Conservation (phyloP, 1,140 invertebrate species). For the Mizuhopecten yessoensis region DNA sequence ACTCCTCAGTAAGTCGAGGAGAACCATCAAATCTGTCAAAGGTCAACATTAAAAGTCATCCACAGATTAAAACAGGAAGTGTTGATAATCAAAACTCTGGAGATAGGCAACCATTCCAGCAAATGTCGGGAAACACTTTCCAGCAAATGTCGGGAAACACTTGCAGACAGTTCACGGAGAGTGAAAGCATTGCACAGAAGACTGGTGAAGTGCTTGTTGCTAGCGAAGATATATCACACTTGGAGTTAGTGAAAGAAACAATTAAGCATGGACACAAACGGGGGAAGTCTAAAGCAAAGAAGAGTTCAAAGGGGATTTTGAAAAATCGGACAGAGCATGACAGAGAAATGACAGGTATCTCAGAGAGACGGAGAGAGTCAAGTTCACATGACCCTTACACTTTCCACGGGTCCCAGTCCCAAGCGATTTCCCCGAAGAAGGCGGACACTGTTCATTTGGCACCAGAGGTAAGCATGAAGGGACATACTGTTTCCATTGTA, state of each 20-base stretch:
- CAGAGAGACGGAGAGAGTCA: not conserved
- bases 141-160: not conserved
- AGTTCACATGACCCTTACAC: constrained; percentile 60
- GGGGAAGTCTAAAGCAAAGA: not conserved
- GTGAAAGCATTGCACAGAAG: not conserved
- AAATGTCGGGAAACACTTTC: not conserved
- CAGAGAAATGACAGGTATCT: not conserved
- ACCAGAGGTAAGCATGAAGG: not conserved
- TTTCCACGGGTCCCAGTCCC: constrained; percentile 66
- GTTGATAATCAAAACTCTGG: not conserved
- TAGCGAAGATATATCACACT: not conserved
- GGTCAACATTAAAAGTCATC: not conserved
- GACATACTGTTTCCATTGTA: too few relatives aligned
- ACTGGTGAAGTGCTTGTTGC: not conserved
- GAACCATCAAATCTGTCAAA: too few relatives aligned
- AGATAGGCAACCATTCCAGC: not conserved
- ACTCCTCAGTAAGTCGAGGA: too few relatives aligned
- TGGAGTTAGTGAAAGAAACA: not conserved
- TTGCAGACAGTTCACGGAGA: not conserved
- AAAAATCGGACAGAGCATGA: not conserved
- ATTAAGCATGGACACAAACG: not conserved
- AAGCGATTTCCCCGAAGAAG: not conserved
- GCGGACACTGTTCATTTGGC: not conserved
- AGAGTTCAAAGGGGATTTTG: not conserved
- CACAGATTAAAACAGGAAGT: not conserved